phyloP scores from a whole-genome alignment of 1,140 invertebrate species.

The Lucilia cuprina region DNA sequence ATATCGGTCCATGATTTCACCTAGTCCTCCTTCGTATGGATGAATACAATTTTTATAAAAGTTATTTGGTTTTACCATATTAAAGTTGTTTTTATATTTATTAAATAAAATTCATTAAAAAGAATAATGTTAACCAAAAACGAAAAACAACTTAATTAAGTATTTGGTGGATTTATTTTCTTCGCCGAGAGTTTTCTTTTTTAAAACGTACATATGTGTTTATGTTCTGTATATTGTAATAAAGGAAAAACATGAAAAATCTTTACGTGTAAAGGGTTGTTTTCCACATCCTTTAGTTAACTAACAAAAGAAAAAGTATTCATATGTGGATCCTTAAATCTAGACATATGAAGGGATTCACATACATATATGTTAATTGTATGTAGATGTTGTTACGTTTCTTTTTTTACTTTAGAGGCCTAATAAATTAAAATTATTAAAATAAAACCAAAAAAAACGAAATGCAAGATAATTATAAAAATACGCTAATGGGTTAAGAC shows the following conservation, averaged over 20 bases:
- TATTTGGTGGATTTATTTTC: too few species aligned
- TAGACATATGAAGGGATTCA: not conserved
- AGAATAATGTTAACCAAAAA: too few species aligned
- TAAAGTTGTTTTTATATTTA: too few species aligned
- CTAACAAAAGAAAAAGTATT: not conserved
- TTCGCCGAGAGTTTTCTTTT: too few species aligned
- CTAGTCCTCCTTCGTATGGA: too few species aligned
- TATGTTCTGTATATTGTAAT: too few species aligned
- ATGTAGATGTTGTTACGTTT: not conserved
- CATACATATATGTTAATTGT: not conserved
- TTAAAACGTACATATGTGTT: too few species aligned
- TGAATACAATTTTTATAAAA: too few species aligned
- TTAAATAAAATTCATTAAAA: too few species aligned
- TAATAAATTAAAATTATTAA: slow-evolving; percentile 33
- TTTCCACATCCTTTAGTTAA: not conserved
- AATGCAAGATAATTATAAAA: not conserved
- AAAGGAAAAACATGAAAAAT: not conserved
- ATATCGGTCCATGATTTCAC: too few species aligned
- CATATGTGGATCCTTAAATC: not conserved
- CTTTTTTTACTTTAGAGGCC: not conserved
- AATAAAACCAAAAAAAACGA: slow-evolving; percentile 6
- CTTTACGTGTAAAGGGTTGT: slow-evolving; percentile 27
- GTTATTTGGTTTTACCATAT: too few species aligned
- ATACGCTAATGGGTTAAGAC: slow-evolving; percentile 9
- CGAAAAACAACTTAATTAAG: too few species aligned